Base-by-base conservation (phyloP, 2,888 invertebrate species). In the Neelides folsomi region DNA sequence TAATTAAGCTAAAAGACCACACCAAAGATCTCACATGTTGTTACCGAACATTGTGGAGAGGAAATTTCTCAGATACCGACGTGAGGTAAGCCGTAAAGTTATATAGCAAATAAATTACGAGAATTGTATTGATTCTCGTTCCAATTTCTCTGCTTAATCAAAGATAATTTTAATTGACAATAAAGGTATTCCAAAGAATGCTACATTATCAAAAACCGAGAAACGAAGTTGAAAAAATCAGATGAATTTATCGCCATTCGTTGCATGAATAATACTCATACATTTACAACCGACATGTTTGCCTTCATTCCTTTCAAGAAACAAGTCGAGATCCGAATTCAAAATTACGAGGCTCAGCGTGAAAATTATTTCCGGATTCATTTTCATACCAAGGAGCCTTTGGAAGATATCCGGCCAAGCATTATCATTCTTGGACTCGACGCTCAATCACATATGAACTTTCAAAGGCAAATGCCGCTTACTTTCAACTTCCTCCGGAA, bases 391-490 rank as follows among this genome's bases (percentile, higher is more conserved):
- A 27, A 27, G 7, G 27, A 27, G 7, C 27, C 27, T 7, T 27
- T 27, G 27, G 27, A 27, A 27, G 27, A 27, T 7, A 7, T 27
- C 7, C 27, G 27, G 3, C 47, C 67, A 7, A 87, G 83, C 60
- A 77, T 92, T 0, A 74, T 90, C 57, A 72, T 90, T 34, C 71
- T 90, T 57, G 92, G 90, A 9, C 72, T 90, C 42, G 90, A 90
- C 68, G 82, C 86, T 8, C 78, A 92, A 19, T 90, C 90, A 0
- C 76, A 89, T 60, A 72, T 87, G 54, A 89, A 89, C 70, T 82
- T 89, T 62, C 78, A 83, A 58, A 77, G 92, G 43, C 85, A 85
- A 64, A 83, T 92, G 83, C 83, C 83, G 0, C 76, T 75, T 65
- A 86, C 86, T 0, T 71, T 77, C 12, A 68, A 73, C 2, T 77